Percentiles rank a stretch among this genome's conserved stretches.
Evolutionary conservation across 2,113 vertebrate species (phyloP).

Genomic region (Typhlomys cinereus): DNA sequence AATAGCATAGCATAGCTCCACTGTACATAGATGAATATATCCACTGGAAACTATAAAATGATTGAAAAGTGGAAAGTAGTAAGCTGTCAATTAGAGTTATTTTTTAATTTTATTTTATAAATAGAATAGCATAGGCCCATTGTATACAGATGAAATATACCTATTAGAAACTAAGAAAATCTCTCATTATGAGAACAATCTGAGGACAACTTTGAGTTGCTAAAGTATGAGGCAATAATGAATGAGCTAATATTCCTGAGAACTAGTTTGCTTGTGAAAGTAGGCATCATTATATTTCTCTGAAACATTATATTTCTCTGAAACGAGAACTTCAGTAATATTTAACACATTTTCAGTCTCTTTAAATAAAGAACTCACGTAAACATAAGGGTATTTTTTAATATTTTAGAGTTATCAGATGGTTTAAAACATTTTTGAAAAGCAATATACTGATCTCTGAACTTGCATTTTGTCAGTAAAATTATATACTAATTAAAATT

Average conservation of each 20-base stretch:
- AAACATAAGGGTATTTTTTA: background rate
- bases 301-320: conserved; percentile 11
- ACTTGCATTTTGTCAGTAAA: background rate
- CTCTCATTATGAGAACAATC: background rate
- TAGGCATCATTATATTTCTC: background rate
- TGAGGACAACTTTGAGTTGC: background rate
- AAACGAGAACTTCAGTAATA: background rate
- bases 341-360: background rate
- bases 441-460: background rate
- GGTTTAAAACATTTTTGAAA: conserved; percentile 22
- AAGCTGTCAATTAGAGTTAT: background rate
- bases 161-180: background rate
- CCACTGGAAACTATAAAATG: background rate
- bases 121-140: background rate
- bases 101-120: background rate
- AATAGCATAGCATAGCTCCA: background rate
- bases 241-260: background rate
- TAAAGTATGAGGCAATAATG: background rate
- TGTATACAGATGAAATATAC: background rate
- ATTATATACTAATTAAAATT: conserved; percentile 43
- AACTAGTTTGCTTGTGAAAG: background rate
- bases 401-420: background rate
- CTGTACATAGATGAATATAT: background rate
- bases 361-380: background rate
- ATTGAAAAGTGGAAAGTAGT: background rate